Evolutionary conservation across 2,888 invertebrate genomes (phyloP), one percentile per base, ranked within the genome.

Genomic region (Serripes groenlandicus): DNA sequence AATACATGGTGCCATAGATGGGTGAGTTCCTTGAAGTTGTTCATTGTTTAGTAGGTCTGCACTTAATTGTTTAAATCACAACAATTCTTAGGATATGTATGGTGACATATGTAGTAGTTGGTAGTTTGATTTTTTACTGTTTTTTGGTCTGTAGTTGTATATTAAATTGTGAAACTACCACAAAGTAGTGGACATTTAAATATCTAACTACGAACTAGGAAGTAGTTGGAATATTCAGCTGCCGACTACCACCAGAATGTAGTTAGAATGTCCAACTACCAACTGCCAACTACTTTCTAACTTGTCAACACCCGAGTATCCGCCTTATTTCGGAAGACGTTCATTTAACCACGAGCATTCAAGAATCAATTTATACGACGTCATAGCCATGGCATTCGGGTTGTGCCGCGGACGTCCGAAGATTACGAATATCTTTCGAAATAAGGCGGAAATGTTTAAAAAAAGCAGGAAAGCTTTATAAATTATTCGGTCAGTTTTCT

Each of bases 1-100:
- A 26, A 72, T 72, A 52, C 72, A 72, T 26, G 58, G 37, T 34
- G 72, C 72, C 35, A 58, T 72, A 30, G 15, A 26, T 28, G 72
- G 60, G 58, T 72, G 60, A 28, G 34, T 49, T 49, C 49, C 21
- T 49, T 49, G 49, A 49, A 15, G 21, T 15, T 49, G 49, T 49
- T 49, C 18, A 49, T 49, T 49, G 49, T 49, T 1, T 49, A 21
- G 49, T 49, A 49, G 49, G 49, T 49, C 15, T 49, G 49, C 49
- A 49, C 49, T 49, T 15, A 21, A 49, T 49, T 49, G 49, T 49
- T 49, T 49, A 21, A 49, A n/a, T n/a, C n/a, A n/a, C n/a, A n/a
- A n/a, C n/a, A n/a, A n/a, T n/a, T 49, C 15, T 15, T 49, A 49
- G 49, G 21, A 42, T 42, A 42, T 42, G 42, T 42, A 42, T 42